phyloP scores from a whole-genome alignment of 2,797 vertebrate genomes.

The Coluber constrictor region DNA sequence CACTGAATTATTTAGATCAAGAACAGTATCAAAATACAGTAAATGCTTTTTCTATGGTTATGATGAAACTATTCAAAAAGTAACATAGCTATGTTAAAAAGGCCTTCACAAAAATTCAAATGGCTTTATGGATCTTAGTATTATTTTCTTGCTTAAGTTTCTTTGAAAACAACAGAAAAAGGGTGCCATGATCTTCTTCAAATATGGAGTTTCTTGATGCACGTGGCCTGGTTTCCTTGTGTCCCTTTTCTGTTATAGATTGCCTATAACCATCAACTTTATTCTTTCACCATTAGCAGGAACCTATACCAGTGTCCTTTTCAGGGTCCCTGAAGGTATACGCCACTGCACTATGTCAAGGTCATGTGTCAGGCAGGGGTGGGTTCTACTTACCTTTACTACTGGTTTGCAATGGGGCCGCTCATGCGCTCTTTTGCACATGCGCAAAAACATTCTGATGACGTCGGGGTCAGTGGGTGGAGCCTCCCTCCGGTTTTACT shows the following conservation, averaged over 20 bases:
- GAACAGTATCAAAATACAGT: background rate
- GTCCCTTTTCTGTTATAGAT: background rate
- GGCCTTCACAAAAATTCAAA: background rate
- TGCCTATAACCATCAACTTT: background rate
- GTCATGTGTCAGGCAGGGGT: background rate
- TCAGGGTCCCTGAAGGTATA: background rate
- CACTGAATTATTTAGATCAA: background rate
- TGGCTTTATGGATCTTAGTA: background rate
- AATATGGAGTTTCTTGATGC: background rate
- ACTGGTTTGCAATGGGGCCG: too few relatives aligned
- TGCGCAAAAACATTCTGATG: too few relatives aligned
- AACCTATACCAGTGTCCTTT: background rate
- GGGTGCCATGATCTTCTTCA: background rate
- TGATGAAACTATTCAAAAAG: background rate
- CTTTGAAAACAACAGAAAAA: background rate
- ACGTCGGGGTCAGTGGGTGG: too few relatives aligned
- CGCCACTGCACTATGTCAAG: background rate
- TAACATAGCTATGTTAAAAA: background rate
- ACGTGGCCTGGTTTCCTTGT: background rate
- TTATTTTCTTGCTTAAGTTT: background rate
- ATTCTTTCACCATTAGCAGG: background rate
- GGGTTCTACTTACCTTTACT: too few relatives aligned
- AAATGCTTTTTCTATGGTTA: background rate
- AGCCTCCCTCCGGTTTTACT: too few relatives aligned
- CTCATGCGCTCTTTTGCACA: too few relatives aligned